phyloP scores from a whole-genome alignment of 2,888 invertebrate species.

The Coelogynopora nodosa region DNA sequence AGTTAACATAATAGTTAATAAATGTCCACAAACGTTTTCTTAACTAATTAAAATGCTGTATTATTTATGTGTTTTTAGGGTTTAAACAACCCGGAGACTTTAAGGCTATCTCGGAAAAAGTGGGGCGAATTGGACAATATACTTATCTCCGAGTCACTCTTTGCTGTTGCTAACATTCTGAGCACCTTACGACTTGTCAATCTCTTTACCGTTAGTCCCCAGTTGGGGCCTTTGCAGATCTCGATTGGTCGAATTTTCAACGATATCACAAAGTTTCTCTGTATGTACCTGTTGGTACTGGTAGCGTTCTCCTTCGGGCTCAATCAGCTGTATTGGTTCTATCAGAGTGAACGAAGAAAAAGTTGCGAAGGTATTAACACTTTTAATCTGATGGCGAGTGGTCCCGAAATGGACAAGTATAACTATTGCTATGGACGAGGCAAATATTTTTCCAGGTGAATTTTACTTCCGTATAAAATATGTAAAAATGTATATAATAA shows the following conservation, averaged over 20 bases:
- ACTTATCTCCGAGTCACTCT: slow-evolving; percentile 73
- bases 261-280: slow-evolving; percentile 86
- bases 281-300: slow-evolving; percentile 73
- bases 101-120: slow-evolving; percentile 60
- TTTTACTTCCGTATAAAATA: not conserved
- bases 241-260: slow-evolving; percentile 70
- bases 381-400: not conserved
- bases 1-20: too few relatives aligned
- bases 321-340: slow-evolving; percentile 85
- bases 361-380: slow-evolving; percentile 32
- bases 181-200: slow-evolving; percentile 85
- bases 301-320: slow-evolving; percentile 87
- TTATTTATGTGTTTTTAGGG: too few relatives aligned
- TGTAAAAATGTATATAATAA: too few relatives aligned
- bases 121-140: slow-evolving; percentile 99
- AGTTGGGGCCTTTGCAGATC: slow-evolving; percentile 84
- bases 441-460: slow-evolving; percentile 41
- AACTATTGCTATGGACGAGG: slow-evolving; percentile 41
- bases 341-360: slow-evolving; percentile 52
- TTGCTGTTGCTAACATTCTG: slow-evolving; percentile 94
- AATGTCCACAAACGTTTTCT: too few relatives aligned
- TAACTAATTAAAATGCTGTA: too few relatives aligned
- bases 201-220: slow-evolving; percentile 85
- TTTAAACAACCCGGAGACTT: not conserved
- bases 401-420: slow-evolving; percentile 40